phyloP scores from a whole-genome alignment of 2,113 vertebrate genomes.

The Campylomormyrus tamandua region DNA sequence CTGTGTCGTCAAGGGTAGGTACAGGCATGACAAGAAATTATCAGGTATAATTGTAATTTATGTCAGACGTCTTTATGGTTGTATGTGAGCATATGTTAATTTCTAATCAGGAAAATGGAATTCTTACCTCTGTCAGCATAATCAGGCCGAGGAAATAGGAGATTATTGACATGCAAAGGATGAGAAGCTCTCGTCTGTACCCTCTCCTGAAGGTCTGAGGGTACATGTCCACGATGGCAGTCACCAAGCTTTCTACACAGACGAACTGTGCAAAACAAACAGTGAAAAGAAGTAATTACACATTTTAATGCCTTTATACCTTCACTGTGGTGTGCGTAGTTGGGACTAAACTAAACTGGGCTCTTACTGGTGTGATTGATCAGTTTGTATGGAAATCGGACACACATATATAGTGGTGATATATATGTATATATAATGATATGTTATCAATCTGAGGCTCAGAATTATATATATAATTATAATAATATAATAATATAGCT shows the following conservation, averaged over 20 bases:
- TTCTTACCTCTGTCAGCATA: constrained; percentile 89
- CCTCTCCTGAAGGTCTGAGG: constrained; percentile 90
- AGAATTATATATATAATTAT: neutral
- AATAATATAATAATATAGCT: too few species aligned
- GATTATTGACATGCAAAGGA: constrained; percentile 76
- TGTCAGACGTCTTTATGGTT: neutral
- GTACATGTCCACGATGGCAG: constrained; percentile 94
- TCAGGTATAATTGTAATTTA: neutral
- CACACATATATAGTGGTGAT: neutral
- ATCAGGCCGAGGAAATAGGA: constrained; percentile 88
- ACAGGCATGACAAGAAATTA: neutral
- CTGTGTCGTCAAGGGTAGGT: too few species aligned
- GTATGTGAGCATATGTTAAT: neutral
- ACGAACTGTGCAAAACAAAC: constrained; percentile 71
- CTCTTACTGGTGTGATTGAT: neutral
- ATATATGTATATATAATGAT: neutral
- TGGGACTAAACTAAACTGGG: neutral
- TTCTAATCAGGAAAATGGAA: neutral
- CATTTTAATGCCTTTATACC: neutral
- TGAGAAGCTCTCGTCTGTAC: constrained; percentile 85
- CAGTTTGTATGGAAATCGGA: neutral
- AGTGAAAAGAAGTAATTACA: neutral
- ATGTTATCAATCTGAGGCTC: neutral
- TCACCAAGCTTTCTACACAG: constrained; percentile 95
- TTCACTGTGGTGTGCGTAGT: neutral